A percentile compares a stretch with the other conserved stretches of the same genome.
These are phyloP conservation scores for Leptatherina wallacei DNA, from an alignment of 2,797 vertebrate genomes.

Conservation along the genomic window DNA sequence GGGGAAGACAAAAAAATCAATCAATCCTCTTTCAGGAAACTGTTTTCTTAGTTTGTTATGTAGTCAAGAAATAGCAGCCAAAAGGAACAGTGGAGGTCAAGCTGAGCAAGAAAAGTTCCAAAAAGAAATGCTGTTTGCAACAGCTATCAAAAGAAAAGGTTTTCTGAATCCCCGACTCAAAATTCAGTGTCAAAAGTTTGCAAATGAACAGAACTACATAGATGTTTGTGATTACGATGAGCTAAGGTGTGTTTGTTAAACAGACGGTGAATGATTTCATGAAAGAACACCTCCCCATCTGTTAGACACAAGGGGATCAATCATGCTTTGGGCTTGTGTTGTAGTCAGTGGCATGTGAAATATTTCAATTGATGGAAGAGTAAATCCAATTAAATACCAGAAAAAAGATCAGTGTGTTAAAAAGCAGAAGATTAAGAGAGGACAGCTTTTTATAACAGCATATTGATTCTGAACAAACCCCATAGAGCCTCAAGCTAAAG, in stretches of 20 bases:
- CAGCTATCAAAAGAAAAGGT: not conserved
- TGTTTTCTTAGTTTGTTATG: not conserved
- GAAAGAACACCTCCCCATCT: not conserved
- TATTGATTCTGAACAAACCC: not conserved
- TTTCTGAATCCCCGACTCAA: not conserved
- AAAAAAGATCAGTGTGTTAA: not conserved
- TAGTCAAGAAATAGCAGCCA: not conserved
- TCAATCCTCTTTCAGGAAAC: not conserved
- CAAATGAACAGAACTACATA: not conserved
- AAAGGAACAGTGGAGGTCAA: not conserved
- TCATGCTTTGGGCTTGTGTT: not conserved
- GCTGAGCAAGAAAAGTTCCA: not conserved
- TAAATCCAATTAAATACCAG: not conserved
- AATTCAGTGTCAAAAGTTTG: not conserved
- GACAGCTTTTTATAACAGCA: not conserved
- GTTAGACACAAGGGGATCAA: not conserved
- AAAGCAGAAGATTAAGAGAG: constrained; percentile 2
- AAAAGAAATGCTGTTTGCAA: not conserved
- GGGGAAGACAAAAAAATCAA: not conserved
- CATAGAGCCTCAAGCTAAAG: not conserved
- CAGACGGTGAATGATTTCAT: not conserved
- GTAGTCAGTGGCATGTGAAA: not conserved
- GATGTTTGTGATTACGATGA: not conserved
- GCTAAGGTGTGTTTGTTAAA: not conserved
- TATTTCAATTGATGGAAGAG: not conserved